Conservation (phyloP, 2,888 invertebrate species). For the Prosopocoilus inquinatus region DNA sequence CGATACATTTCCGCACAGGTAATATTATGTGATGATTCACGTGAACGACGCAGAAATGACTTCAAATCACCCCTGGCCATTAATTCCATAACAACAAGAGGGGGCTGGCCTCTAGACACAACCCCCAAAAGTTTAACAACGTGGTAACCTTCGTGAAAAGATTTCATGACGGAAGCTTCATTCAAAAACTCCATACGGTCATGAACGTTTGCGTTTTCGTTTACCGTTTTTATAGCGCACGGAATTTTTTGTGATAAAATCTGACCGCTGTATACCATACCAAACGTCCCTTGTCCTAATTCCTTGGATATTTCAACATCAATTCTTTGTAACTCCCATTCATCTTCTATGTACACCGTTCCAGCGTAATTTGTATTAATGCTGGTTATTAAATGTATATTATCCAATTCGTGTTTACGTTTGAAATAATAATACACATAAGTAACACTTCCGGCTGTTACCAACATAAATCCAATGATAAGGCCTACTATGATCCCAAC, state of each 20-base stretch:
- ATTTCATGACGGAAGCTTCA: constrained; percentile 73
- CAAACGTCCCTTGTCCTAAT: constrained; percentile 73
- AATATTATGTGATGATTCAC: constrained; percentile 54
- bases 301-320: constrained; percentile 57
- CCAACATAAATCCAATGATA: constrained; percentile 15
- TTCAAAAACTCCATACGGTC: constrained; percentile 65
- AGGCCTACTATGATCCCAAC: constrained; percentile 6
- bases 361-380: constrained; percentile 67
- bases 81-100: constrained; percentile 75
- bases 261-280: constrained; percentile 67
- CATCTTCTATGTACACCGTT: constrained; percentile 61
- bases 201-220: constrained; percentile 55
- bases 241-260: constrained; percentile 47
- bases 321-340: constrained; percentile 67
- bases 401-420: constrained; percentile 39
- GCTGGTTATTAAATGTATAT: constrained; percentile 54
- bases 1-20: constrained; percentile 63
- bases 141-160: constrained; percentile 62
- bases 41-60: constrained; percentile 59
- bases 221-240: constrained; percentile 66
- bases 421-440: constrained; percentile 37
- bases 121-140: constrained; percentile 69
- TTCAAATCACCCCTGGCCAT: constrained; percentile 74
- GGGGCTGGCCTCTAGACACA: constrained; percentile 66
- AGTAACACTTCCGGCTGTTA: constrained; percentile 27